Evolutionary conservation across 2,797 vertebrate genomes (phyloP).

Genomic region (Champsocephalus gunnari): DNA sequence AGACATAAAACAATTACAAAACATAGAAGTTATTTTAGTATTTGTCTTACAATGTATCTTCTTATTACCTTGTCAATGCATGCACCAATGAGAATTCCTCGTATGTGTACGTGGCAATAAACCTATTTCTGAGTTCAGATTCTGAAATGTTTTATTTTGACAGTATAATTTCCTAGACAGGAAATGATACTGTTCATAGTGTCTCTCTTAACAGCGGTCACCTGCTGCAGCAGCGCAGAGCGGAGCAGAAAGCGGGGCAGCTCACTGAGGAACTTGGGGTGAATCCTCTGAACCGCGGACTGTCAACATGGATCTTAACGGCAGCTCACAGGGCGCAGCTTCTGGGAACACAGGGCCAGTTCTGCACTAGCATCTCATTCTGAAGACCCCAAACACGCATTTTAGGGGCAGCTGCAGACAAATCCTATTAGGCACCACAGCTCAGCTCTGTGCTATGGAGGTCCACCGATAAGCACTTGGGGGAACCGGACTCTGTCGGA

Average conservation of each 20-base stretch:
- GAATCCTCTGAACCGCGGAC: background rate
- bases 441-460: slow-evolving; percentile 34
- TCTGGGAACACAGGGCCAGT: background rate
- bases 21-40: too few species aligned
- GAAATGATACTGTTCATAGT: background rate
- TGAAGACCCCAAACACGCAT: slow-evolving; percentile 25
- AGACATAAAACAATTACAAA: too few species aligned
- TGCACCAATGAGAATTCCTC: too few species aligned
- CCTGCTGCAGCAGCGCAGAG: slow-evolving; percentile 60
- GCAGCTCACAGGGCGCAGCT: background rate
- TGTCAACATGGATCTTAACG: background rate
- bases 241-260: background rate
- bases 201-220: slow-evolving; percentile 12
- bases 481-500: slow-evolving; percentile 22
- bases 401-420: slow-evolving; percentile 18
- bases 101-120: too few species aligned
- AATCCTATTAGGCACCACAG: background rate
- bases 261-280: background rate
- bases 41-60: too few species aligned
- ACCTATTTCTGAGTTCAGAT: too few species aligned
- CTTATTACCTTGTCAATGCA: too few species aligned
- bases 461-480: slow-evolving; percentile 14
- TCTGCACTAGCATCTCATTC: background rate
- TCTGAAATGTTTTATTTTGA: slow-evolving; percentile 48
- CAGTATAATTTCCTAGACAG: background rate